A percentile compares a stretch with the other conserved stretches of the same genome.
phyloP scores from a whole-genome alignment of 2,888 invertebrate genomes.

The Sinelater perroti region DNA sequence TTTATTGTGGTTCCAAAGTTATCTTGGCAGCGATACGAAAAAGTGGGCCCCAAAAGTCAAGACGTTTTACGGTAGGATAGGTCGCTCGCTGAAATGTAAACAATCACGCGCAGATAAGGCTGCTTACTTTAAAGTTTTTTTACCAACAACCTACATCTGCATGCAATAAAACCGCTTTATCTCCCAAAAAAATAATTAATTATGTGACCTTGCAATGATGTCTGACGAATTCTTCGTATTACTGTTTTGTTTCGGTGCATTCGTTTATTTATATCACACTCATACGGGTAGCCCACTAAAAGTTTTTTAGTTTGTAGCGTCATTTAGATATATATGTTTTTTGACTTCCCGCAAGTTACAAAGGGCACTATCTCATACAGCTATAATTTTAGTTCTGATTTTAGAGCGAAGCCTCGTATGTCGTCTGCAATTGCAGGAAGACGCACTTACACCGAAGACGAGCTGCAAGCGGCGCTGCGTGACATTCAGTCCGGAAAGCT shows the following conservation, averaged over 20 bases:
- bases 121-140: background rate
- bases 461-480: slow-evolving; percentile 90
- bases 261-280: too few relatives aligned
- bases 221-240: too few relatives aligned
- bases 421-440: slow-evolving; percentile 72
- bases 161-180: too few relatives aligned
- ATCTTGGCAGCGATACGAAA: slow-evolving; percentile 11
- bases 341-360: slow-evolving; percentile 17
- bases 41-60: slow-evolving; percentile 18
- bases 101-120: background rate
- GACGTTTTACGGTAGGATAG: slow-evolving; percentile 32
- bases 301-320: too few relatives aligned
- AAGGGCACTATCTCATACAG: slow-evolving; percentile 14
- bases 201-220: too few relatives aligned
- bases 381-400: slow-evolving; percentile 63
- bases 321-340: too few relatives aligned
- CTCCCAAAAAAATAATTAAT: too few relatives aligned
- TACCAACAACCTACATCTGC: too few relatives aligned
- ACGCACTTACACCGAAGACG: slow-evolving; percentile 93
- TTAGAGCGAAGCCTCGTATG: slow-evolving; percentile 75
- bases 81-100: slow-evolving; percentile 22
- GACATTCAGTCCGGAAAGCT: slow-evolving; percentile 94
- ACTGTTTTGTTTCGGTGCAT: too few relatives aligned
- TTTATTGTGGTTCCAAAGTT: slow-evolving; percentile 15
- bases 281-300: too few relatives aligned